Evolutionary conservation across 2,888 invertebrate genomes (phyloP).

Genomic region (Diploptera punctata): DNA sequence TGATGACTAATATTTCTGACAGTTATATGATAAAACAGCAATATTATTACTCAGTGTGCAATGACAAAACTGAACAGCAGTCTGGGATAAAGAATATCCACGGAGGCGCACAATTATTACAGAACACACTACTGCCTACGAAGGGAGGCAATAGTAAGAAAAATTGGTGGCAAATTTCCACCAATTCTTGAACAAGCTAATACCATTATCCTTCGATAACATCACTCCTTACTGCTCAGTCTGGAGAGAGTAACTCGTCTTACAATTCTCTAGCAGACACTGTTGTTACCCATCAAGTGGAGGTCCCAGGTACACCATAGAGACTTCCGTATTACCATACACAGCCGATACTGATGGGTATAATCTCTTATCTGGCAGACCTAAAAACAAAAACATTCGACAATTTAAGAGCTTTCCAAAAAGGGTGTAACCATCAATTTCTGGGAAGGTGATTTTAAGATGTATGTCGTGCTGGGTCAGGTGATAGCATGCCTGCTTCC

Average conservation of each 20-base stretch:
- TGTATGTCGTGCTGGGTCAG: no score
- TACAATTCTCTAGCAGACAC: not conserved
- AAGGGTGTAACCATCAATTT: no score
- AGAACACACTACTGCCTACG: conserved; percentile 8
- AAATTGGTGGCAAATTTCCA: no score
- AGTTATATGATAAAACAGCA: not conserved
- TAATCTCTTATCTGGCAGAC: conserved; percentile 89
- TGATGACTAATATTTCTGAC: conserved; percentile 12
- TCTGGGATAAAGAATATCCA: conserved; percentile 1
- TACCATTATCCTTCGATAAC: no score
- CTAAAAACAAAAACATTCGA: conserved; percentile 65
- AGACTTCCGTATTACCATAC: conserved; percentile 99
- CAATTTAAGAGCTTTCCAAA: no score
- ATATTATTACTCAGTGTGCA: conserved; percentile 15
- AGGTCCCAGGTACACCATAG: conserved; percentile 97
- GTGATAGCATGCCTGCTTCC: no score
- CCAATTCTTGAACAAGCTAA: no score
- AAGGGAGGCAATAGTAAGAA: conserved; percentile 27
- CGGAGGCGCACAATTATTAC: not conserved
- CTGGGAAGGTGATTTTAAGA: no score
- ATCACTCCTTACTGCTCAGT: not conserved
- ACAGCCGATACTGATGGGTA: conserved; percentile 98
- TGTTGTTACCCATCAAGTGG: conserved; percentile 90
- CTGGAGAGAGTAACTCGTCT: not conserved
- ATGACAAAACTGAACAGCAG: conserved; percentile 9